phyloP scores from a whole-genome alignment of 2,113 vertebrate genomes.

The Acrocephalus kingi region DNA sequence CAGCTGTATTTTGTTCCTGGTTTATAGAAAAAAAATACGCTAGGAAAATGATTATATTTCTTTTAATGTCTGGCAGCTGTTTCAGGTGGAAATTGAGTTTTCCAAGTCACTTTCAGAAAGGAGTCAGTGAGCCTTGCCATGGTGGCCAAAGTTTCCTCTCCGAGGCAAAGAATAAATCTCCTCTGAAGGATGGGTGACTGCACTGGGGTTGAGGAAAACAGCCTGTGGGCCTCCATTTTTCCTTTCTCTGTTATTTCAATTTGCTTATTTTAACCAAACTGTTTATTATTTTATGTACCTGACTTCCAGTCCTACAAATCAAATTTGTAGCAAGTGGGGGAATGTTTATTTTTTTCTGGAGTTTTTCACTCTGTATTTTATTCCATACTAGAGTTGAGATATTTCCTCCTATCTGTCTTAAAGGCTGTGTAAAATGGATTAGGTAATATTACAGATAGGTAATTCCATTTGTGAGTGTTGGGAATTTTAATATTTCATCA shows the following conservation, averaged over 20 bases:
- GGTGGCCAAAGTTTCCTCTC: background rate
- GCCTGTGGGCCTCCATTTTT: background rate
- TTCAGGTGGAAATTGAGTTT: conserved; percentile 14
- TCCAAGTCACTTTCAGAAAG: background rate
- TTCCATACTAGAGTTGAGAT: background rate
- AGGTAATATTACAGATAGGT: background rate
- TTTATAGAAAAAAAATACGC: background rate
- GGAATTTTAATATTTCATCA: background rate
- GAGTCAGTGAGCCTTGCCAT: background rate
- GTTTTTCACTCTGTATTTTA: background rate
- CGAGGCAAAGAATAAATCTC: background rate
- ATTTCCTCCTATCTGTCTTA: background rate
- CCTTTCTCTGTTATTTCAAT: background rate
- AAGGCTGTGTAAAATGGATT: background rate
- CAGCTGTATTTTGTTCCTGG: background rate
- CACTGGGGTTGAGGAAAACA: background rate
- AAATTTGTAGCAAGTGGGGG: background rate
- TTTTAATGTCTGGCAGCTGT: background rate
- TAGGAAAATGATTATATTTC: background rate
- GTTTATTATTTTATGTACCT: background rate
- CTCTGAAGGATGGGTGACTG: background rate
- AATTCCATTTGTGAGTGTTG: background rate
- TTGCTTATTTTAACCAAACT: background rate
- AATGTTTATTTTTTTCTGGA: background rate
- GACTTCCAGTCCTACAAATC: background rate